Evolutionary conservation across 2,113 vertebrate genomes (phyloP).

Genomic region (Regulus satrapa): DNA sequence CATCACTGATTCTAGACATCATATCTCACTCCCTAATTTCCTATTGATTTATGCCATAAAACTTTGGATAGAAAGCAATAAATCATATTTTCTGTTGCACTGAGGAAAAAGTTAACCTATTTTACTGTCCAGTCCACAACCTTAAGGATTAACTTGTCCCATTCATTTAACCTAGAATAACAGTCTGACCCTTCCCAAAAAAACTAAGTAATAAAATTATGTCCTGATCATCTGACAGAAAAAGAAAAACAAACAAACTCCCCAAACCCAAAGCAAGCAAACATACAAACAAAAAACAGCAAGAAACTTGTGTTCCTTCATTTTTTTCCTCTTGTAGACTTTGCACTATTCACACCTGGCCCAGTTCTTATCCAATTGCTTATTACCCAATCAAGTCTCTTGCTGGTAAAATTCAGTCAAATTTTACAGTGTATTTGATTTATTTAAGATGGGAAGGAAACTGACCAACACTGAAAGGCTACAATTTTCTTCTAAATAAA

Average conservation of each 20-base stretch:
- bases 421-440: background rate
- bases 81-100: background rate
- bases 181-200: background rate
- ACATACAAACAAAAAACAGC: background rate
- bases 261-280: background rate
- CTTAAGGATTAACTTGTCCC: background rate
- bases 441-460: background rate
- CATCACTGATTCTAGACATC: background rate
- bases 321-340: background rate
- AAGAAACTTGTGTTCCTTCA: background rate
- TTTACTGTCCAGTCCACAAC: background rate
- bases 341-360: background rate
- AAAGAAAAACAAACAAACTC: background rate
- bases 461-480: background rate
- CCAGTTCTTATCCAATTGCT: background rate
- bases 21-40: background rate
- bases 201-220: background rate
- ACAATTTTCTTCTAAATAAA: background rate
- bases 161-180: background rate
- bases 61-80: conserved; percentile 1
- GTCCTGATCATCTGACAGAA: background rate
- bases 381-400: background rate
- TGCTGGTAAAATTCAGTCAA: background rate
- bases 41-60: conserved; percentile 24
- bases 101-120: background rate